Conservation (phyloP, 2,888 invertebrate species). For the Volucella inanis region DNA sequence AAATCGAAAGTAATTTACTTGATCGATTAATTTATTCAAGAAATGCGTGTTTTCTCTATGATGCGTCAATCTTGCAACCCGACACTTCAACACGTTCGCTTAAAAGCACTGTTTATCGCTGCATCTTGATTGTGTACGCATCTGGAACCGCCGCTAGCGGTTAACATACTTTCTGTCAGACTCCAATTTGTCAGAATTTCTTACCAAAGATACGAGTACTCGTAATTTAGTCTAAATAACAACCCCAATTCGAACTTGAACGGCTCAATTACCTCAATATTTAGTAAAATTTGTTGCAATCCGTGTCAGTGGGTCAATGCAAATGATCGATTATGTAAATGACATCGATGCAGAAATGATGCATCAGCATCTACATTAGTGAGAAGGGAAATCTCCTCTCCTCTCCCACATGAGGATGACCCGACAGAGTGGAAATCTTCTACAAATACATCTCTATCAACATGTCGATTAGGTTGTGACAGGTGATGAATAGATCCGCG, state of each 20-base stretch:
- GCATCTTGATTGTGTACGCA: constrained; percentile 54
- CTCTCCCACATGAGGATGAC: constrained; percentile 1
- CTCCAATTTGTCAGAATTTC: constrained; percentile 1
- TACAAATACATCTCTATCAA: constrained; percentile 67
- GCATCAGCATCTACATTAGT: neutral
- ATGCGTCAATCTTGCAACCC: constrained; percentile 40
- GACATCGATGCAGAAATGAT: constrained; percentile 48
- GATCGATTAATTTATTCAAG: constrained; percentile 67
- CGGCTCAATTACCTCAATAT: constrained; percentile 45
- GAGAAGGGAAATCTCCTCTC: constrained; percentile 44
- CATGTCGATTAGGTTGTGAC: constrained; percentile 65
- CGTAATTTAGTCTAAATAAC: constrained; percentile 43
- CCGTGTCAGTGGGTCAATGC: constrained; percentile 67
- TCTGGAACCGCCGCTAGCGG: constrained; percentile 45
- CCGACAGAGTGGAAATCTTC: constrained; percentile 21
- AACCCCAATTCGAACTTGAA: constrained; percentile 45
- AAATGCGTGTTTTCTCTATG: constrained; percentile 64
- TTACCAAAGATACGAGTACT: neutral
- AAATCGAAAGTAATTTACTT: constrained; percentile 69
- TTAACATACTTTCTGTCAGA: constrained; percentile 62
- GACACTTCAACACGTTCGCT: constrained; percentile 56
- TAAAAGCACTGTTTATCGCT: constrained; percentile 54
- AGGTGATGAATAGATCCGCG: constrained; percentile 72
- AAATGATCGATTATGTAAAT: constrained; percentile 73
- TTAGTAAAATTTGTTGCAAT: constrained; percentile 32